Percentiles rank a stretch among this genome's conserved stretches.
These are phyloP conservation scores for Zeus faber DNA, from an alignment of 2,113 vertebrate species.

Conservation along the genomic window DNA sequence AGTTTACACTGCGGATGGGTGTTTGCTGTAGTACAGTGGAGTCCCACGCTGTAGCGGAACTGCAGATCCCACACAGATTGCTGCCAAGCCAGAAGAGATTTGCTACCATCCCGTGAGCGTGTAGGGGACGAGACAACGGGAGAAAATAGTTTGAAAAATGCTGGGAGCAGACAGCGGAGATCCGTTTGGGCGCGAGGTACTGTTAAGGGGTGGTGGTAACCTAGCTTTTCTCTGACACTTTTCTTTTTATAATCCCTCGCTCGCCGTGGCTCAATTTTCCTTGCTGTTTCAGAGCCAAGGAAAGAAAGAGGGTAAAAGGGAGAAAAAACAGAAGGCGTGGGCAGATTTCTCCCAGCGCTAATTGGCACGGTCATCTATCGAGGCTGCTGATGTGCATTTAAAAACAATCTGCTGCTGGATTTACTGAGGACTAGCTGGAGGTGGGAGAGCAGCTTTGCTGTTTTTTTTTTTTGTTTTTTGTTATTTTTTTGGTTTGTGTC, in stretches of 20 bases:
- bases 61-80: conserved; percentile 70
- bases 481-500: conserved; percentile 30
- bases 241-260: conserved; percentile 48
- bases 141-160: conserved; percentile 34
- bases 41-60: conserved; percentile 68
- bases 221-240: conserved; percentile 7
- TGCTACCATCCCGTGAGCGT: conserved; percentile 45
- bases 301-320: background rate
- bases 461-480: no score
- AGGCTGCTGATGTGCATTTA: conserved; percentile 45
- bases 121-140: conserved; percentile 8
- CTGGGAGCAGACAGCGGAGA: conserved; percentile 21
- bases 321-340: conserved; percentile 30
- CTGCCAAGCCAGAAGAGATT: conserved; percentile 67
- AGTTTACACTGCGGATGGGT: conserved; percentile 78
- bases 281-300: conserved; percentile 14
- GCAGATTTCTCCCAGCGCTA: conserved; percentile 23
- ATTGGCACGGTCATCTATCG: conserved; percentile 41
- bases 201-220: conserved; percentile 11
- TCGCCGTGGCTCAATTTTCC: conserved; percentile 55
- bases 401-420: conserved; percentile 53
- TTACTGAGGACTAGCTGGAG: conserved; percentile 33
- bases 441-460: conserved; percentile 28
- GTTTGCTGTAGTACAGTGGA: conserved; percentile 69
- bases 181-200: conserved; percentile 18